These are phyloP conservation scores for Neolamprologus brichardi DNA, from an alignment of 2,113 vertebrate species.

Conservation along the genomic window DNA sequence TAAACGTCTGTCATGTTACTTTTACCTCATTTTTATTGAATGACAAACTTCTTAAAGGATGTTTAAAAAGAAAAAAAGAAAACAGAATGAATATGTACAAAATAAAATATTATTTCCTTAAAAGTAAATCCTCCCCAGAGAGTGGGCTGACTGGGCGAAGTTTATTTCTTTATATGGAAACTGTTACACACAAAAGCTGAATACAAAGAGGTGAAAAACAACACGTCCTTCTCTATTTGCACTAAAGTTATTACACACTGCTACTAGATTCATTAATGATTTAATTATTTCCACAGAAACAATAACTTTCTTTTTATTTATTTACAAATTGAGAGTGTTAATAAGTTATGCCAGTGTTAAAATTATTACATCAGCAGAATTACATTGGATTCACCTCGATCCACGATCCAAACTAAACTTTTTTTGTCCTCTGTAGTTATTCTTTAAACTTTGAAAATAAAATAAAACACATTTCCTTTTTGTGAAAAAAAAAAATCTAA, in stretches of 20 bases:
- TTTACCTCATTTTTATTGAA: neutral
- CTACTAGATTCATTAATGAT: neutral
- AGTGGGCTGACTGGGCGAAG: neutral
- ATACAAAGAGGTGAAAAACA: neutral
- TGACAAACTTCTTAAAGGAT: neutral
- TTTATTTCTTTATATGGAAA: neutral
- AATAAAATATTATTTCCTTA: neutral
- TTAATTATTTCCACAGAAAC: neutral
- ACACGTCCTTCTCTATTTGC: neutral
- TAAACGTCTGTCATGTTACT: neutral
- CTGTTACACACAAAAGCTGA: neutral
- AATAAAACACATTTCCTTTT: neutral
- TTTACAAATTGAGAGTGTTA: neutral
- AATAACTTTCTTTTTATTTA: neutral
- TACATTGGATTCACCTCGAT: neutral
- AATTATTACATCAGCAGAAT: neutral
- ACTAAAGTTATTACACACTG: neutral
- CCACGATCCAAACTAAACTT: neutral
- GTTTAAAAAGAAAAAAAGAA: neutral
- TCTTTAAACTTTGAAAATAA: neutral
- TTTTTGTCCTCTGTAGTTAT: neutral
- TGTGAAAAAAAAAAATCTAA: neutral
- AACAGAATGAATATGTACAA: neutral
- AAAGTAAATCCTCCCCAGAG: neutral
- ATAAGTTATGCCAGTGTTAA: neutral